Evolutionary conservation across 92 coral and sea anemone genomes (phyloP), one percentile per base, ranked within the genome.

Genomic region (Porites evermanni): DNA sequence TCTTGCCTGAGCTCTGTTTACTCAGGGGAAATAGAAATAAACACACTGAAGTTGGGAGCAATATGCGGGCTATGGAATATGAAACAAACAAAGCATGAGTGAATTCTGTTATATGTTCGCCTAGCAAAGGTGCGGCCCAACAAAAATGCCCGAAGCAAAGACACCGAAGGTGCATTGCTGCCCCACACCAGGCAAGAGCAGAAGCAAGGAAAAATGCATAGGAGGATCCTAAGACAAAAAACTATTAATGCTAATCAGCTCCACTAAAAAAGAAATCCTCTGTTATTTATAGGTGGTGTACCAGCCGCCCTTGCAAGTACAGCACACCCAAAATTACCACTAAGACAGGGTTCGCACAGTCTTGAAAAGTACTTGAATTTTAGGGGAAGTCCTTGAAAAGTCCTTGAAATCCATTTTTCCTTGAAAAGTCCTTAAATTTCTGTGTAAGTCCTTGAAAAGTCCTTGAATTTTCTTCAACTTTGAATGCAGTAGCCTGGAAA

Each of bases 141-240:
- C 60, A 79, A 63, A 63, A 79, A 79, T 53, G 83, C 83, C 83
- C 61, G 56, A 70, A 20, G 70, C 86, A 70, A 82, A 53, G 86
- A 71, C 69, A 71, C 86, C 77, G 54, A 82, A 70, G 78, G 68
- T 71, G 79, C 69, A 67, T 67, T 16, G 85, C 64, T 80, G 85
- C 76, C 85, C 85, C 85, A 80, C 85, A 32, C 77, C 85, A 82
- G 86, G 78, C 70, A 82, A 82, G 79, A 69, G 78, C 86, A 82
- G 79, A 82, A 58, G 44, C 44, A 32, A 32, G 44, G 44, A 32
- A 2, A 32, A 32, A 32, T 32, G 44, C 44, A 32, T 32, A 32
- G 44, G 5, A 32, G 44, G 44, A 38, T 69, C 54, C 54, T 50
- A 58, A 14, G 12, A 10, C 70, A 77, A 60, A 59, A 77, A 77